These are phyloP conservation scores for Caenorhabditis tropicalis DNA, from an alignment of 1,140 invertebrate species.

Conservation along the genomic window DNA sequence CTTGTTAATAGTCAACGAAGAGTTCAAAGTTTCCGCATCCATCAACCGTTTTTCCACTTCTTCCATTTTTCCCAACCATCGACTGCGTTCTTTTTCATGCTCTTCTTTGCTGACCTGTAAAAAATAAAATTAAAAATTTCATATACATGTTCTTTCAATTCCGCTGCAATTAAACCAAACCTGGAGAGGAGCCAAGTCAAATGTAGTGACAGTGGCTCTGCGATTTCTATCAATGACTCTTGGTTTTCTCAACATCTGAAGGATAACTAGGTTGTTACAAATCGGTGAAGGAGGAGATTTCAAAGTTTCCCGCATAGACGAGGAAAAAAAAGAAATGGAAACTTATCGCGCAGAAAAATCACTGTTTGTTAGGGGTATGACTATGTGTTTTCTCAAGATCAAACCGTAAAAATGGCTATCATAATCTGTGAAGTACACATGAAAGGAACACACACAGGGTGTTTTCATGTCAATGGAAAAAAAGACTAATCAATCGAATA, in stretches of 20 bases:
- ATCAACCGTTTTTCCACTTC: conserved; percentile 65
- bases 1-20: conserved; percentile 68
- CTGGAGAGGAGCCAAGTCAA: background rate
- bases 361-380: conserved; percentile 10
- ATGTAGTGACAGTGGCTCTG: conserved; percentile 5
- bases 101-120: conserved; percentile 55
- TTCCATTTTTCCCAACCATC: conserved; percentile 67
- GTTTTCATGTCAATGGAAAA: background rate
- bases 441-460: conserved; percentile 10
- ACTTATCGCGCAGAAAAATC: conserved; percentile 23
- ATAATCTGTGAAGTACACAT: conserved; percentile 38
- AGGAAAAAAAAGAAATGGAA: background rate
- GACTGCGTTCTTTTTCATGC: conserved; percentile 61
- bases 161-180: background rate
- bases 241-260: background rate
- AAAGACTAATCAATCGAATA: background rate
- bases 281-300: background rate
- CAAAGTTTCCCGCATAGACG: background rate
- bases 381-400: conserved; percentile 42
- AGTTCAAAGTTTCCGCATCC: conserved; percentile 62
- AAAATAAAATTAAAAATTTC: background rate
- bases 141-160: too few species aligned
- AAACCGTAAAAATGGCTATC: background rate
- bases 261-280: too few species aligned
- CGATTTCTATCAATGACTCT: conserved; percentile 32